Conservation (phyloP, 2,113 vertebrate species). For the Patagioenas fasciata region DNA sequence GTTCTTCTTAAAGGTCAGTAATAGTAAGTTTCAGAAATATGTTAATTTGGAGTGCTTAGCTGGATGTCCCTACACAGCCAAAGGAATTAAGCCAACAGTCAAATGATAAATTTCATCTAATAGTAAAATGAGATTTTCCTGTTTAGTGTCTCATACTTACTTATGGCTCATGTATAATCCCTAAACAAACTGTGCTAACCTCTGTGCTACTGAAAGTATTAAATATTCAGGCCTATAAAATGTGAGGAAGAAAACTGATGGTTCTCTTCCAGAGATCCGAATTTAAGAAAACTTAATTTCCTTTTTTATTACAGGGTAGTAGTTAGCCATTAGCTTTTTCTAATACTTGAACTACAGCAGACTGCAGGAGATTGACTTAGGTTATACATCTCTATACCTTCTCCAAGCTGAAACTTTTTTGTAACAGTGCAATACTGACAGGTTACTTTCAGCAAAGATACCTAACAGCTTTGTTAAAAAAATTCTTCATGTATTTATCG, state of each 20-base stretch:
- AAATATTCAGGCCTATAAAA: background rate
- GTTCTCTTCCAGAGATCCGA: background rate
- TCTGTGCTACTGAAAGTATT: background rate
- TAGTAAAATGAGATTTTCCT: background rate
- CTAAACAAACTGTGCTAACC: background rate
- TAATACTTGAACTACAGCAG: background rate
- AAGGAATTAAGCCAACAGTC: background rate
- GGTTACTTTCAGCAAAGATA: background rate
- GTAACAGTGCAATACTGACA: background rate
- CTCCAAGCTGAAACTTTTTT: background rate
- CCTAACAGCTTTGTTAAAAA: background rate
- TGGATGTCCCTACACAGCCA: background rate
- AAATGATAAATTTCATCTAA: background rate
- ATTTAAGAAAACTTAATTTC: background rate
- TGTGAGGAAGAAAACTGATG: background rate
- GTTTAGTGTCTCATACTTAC: background rate
- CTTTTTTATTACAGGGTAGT: background rate
- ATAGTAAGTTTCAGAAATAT: background rate
- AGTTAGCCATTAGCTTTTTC: background rate
- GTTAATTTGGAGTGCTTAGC: background rate
- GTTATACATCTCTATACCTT: background rate
- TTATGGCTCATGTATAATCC: background rate
- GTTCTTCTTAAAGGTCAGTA: background rate
- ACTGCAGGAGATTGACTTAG: background rate
- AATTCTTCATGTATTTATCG: background rate